Evolutionary conservation across 2,797 vertebrate genomes (phyloP).

Genomic region (Sebastes iracundus): DNA sequence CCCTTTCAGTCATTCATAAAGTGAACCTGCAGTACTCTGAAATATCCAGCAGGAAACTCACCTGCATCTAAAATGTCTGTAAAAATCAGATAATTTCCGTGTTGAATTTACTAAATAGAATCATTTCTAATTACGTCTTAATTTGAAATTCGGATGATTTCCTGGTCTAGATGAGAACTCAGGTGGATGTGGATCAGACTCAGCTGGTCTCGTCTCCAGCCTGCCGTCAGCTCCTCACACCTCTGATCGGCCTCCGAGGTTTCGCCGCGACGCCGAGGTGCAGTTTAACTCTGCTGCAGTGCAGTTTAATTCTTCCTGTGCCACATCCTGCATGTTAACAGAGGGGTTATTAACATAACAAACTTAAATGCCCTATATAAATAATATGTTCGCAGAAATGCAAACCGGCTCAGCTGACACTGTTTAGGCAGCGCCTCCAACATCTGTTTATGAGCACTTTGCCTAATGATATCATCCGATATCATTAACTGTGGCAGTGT

Average conservation of each 20-base stretch:
- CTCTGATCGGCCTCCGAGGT: slow-evolving; percentile 45
- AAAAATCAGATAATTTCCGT: neutral
- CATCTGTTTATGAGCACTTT: slow-evolving; percentile 99
- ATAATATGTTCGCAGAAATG: slow-evolving; percentile 98
- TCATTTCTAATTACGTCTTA: neutral
- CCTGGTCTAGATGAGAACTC: neutral
- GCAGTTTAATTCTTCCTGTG: slow-evolving; percentile 74
- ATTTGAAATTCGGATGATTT: fast-evolving
- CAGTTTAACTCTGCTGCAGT: slow-evolving; percentile 48
- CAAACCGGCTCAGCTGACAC: slow-evolving; percentile 94
- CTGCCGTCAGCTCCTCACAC: slow-evolving; percentile 41
- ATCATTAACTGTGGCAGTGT: slow-evolving; percentile 99
- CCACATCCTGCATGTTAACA: slow-evolving; percentile 97
- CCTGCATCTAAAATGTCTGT: neutral
- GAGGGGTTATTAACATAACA: slow-evolving; percentile 99
- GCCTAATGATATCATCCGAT: slow-evolving; percentile 99
- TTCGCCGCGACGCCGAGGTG: slow-evolving; percentile 37
- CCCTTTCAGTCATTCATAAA: neutral
- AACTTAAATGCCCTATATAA: slow-evolving; percentile 99
- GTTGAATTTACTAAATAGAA: too few relatives aligned
- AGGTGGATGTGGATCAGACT: neutral
- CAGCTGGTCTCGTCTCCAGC: neutral
- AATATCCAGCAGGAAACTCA: neutral
- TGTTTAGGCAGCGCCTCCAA: slow-evolving; percentile 99
- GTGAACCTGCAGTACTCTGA: neutral